Evolutionary conservation across 2,888 invertebrate genomes (phyloP).

Genomic region (Frankliniella intonsa): DNA sequence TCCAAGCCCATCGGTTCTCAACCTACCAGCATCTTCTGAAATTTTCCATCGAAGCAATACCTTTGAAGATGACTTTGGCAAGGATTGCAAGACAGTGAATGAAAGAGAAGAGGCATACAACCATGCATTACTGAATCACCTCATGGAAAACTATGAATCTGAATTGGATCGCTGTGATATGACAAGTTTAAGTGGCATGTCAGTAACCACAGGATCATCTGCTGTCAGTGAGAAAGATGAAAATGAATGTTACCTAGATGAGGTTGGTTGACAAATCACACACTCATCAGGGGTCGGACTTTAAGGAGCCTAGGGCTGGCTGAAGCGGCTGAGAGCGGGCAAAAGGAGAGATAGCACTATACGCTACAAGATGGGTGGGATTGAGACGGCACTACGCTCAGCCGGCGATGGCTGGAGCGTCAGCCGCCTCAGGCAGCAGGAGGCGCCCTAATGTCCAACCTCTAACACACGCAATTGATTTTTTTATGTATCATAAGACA

Average conservation of each 20-base stretch:
- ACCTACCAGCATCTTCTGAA: neutral
- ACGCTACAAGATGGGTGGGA: too few species aligned
- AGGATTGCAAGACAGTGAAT: neutral
- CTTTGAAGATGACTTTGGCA: neutral
- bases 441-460: too few species aligned
- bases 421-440: too few species aligned
- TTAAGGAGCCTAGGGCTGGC: too few species aligned
- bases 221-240: constrained; percentile 51
- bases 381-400: too few species aligned
- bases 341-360: too few species aligned
- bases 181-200: constrained; percentile 52
- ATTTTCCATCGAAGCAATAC: neutral
- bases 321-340: too few species aligned
- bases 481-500: too few species aligned
- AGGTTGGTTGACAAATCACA: constrained; percentile 30
- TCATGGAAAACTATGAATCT: constrained; percentile 29
- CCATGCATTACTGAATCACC: constrained; percentile 13
- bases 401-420: too few species aligned
- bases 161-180: constrained; percentile 58
- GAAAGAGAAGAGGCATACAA: neutral
- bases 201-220: constrained; percentile 50
- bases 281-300: too few species aligned
- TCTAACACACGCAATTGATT: too few species aligned
- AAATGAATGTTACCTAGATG: constrained; percentile 33
- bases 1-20: neutral